A percentile compares a stretch with the other conserved stretches of the same genome.
phyloP scores from a whole-genome alignment of 2,113 vertebrate genomes.

The Haemorhous mexicanus region DNA sequence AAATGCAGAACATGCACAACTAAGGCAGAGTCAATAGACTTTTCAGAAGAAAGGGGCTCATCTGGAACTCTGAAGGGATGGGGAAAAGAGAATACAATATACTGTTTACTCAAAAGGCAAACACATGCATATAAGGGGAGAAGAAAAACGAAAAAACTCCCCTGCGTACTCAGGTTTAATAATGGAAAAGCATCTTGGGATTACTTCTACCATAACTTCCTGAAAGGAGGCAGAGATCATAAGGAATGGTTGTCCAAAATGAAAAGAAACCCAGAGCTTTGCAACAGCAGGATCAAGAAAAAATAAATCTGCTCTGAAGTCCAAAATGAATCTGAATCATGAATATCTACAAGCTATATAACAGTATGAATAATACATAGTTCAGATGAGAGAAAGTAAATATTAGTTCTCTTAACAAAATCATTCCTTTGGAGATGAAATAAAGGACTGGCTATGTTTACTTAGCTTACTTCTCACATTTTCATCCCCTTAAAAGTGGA shows the following conservation, averaged over 20 bases:
- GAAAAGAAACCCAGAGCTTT: not conserved
- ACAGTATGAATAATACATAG: constrained; percentile 10
- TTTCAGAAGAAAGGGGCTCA: not conserved
- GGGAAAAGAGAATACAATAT: not conserved
- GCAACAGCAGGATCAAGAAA: not conserved
- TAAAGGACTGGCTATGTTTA: not conserved
- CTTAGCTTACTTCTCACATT: not conserved
- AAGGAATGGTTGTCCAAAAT: not conserved
- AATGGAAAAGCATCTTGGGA: not conserved
- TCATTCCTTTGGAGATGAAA: not conserved
- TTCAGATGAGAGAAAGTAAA: constrained; percentile 25
- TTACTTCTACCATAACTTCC: not conserved
- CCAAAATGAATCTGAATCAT: not conserved
- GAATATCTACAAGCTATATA: not conserved
- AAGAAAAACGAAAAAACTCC: too few species aligned
- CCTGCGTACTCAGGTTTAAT: not conserved
- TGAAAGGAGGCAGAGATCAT: not conserved
- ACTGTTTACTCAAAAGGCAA: not conserved
- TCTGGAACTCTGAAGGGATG: not conserved
- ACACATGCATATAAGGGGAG: accelerated
- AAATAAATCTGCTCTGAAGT: not conserved
- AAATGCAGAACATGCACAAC: not conserved
- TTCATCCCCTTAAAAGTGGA: not conserved
- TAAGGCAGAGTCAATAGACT: not conserved
- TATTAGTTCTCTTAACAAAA: constrained; percentile 24